Evolutionary conservation across 2,888 invertebrate species (phyloP), one percentile per base, ranked within the genome.

Genomic region (Exocentrus adspersus): DNA sequence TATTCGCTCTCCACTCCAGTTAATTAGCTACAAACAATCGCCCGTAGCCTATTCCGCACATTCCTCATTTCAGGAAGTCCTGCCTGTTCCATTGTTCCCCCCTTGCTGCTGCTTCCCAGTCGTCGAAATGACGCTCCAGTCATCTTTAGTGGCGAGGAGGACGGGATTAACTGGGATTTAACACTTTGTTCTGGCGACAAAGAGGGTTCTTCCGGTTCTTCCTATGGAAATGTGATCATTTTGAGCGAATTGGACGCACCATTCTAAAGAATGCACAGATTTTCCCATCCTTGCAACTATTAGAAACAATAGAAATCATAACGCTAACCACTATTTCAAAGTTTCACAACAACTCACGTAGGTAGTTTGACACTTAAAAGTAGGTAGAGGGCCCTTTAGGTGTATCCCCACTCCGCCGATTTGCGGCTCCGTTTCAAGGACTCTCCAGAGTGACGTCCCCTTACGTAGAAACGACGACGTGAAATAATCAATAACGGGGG

Each of bases 21-120:
- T 37, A 37, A 37, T 37, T 37, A 37, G 37, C 37, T 12, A 37
- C 37, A 37, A 37, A 37, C 37, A 37, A 37, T 37, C 37, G 37
- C 14, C 37, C 37, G 12, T 3, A 3, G 2, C 37, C 37, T 37
- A 12, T 37, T 12, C 12, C 37, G 37, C 10, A n/a, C 37, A 37
- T 37, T 37, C n/a, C 37, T 37, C 37, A 37, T 37, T n/a, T n/a
- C n/a, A 37, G 37, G 12, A 37, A 37, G 37, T 37, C 14, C 37
- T 37, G n/a, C 12, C 37, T 9, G n/a, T n/a, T n/a, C 37, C 37
- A 37, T 37, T 37, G 37, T 37, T 37, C 12, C 12, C 37, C 37
- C 14, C n/a, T 37, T 14, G 3, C 37, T 14, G 37, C 4, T 37
- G 37, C 37, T n/a, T 37, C 37, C n/a, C 37, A 37, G 37, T 37